Evolutionary conservation across 2,888 invertebrate species (phyloP), one percentile per base, ranked within the genome.

Genomic region (Marronus borbonicus): DNA sequence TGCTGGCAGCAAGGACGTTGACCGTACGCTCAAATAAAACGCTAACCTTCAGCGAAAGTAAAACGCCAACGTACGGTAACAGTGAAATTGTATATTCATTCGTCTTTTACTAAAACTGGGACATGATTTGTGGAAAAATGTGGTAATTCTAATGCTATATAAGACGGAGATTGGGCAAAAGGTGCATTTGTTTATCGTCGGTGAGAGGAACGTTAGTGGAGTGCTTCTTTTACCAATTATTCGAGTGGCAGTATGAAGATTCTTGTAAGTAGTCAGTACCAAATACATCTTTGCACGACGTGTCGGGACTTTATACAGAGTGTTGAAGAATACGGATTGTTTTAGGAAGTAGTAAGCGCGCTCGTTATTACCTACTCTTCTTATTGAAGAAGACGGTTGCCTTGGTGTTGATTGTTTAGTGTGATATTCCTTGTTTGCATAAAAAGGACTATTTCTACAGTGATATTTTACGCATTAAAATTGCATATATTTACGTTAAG

Each of bases 21-120:
- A 76, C 75, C 44, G 3, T 10, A 50, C 36, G 10, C 64, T 52
- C 52, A 77, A 80, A 80, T 79, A 80, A 69, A 76, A 81, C 78
- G 58, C 74, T 80, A 82, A 82, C 80, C 80, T 81, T 79, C 78
- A 82, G 83, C 82, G 83, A 83, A 83, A 83, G 82, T 83, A 80
- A 17, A 76, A 44, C 55, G 55, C 75, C 60, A 75, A 62, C 69
- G 79, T 77, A 79, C 55, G 58, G 79, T 24, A 78, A 70, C 74
- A 81, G 83, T 81, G 81, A 81, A 83, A 81, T 80, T 81, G 79
- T 78, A 80, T 77, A 77, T 81, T 80, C 77, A 24, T 72, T 64
- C 76, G 80, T 78, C 78, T 79, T 79, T 74, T 78, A 76, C 78
- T 76, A 81, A 81, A 83, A 81, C 80, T 82, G 82, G 83, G 81